Conservation (phyloP, 2,888 invertebrate genomes). For the Himalopsyche anomala region DNA sequence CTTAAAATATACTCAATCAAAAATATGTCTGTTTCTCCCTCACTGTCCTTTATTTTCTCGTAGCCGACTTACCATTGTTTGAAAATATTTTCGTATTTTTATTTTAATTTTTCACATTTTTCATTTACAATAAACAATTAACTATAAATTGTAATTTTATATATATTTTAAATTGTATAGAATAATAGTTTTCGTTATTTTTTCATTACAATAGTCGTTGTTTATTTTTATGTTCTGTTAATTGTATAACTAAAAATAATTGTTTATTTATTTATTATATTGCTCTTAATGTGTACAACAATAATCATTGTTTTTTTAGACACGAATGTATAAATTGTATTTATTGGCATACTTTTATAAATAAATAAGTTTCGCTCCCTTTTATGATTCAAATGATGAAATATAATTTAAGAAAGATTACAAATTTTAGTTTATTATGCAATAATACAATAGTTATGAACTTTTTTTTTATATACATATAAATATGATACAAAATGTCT, state of each 20-base stretch:
- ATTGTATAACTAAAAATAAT: slow-evolving; percentile 28
- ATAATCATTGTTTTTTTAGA: slow-evolving; percentile 29
- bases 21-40: slow-evolving; percentile 38
- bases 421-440: neutral
- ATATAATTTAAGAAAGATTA: neutral
- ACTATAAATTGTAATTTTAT: slow-evolving; percentile 3
- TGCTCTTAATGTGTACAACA: slow-evolving; percentile 24
- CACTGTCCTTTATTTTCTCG: too few relatives aligned
- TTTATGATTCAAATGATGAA: neutral
- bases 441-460: neutral
- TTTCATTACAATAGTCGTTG: slow-evolving; percentile 39
- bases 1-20: neutral
- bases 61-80: too few relatives aligned
- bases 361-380: neutral
- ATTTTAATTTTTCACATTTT: slow-evolving; percentile 11
- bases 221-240: slow-evolving; percentile 31
- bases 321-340: slow-evolving; percentile 43
- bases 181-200: neutral
- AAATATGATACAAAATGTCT: neutral
- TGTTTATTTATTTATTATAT: slow-evolving; percentile 47
- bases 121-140: neutral
- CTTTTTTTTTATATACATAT: neutral
- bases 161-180: neutral
- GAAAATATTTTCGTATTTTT: neutral
- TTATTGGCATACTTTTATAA: slow-evolving; percentile 36